These are phyloP conservation scores for Macrotis lagotis DNA, from an alignment of 2,113 vertebrate species.

Conservation along the genomic window DNA sequence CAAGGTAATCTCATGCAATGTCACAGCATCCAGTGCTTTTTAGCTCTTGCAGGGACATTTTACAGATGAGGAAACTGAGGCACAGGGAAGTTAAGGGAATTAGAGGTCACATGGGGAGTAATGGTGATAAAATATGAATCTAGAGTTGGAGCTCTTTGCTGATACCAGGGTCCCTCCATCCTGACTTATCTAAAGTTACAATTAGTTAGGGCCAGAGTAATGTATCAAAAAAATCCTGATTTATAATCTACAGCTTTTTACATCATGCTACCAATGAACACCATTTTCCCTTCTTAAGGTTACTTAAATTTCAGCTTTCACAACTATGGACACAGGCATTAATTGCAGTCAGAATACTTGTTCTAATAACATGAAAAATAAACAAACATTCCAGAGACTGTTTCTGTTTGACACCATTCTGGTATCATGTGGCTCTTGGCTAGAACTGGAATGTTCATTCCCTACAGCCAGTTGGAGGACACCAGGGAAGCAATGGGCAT, in stretches of 20 bases:
- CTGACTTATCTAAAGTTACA: neutral
- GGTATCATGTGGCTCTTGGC: neutral
- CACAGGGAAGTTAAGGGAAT: accelerated
- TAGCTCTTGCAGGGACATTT: neutral
- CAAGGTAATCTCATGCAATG: neutral
- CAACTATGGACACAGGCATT: neutral
- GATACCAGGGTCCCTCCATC: neutral
- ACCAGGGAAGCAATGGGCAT: neutral
- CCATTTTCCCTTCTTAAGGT: neutral
- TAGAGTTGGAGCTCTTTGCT: neutral
- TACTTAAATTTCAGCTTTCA: neutral
- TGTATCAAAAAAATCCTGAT: neutral
- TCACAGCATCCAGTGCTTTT: neutral
- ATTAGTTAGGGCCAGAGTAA: neutral
- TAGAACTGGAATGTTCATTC: neutral
- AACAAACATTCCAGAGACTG: neutral
- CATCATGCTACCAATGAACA: neutral
- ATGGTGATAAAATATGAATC: accelerated
- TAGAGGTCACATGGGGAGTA: accelerated
- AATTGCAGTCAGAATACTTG: neutral
- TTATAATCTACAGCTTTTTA: neutral
- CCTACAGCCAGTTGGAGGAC: neutral
- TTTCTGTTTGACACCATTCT: neutral
- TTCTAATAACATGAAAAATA: constrained; percentile 13
- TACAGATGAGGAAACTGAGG: no score